Percentiles rank a stretch among this genome's conserved stretches.
These are phyloP conservation scores for Agrochola litura DNA, from an alignment of 2,888 invertebrate genomes.

Conservation along the genomic window DNA sequence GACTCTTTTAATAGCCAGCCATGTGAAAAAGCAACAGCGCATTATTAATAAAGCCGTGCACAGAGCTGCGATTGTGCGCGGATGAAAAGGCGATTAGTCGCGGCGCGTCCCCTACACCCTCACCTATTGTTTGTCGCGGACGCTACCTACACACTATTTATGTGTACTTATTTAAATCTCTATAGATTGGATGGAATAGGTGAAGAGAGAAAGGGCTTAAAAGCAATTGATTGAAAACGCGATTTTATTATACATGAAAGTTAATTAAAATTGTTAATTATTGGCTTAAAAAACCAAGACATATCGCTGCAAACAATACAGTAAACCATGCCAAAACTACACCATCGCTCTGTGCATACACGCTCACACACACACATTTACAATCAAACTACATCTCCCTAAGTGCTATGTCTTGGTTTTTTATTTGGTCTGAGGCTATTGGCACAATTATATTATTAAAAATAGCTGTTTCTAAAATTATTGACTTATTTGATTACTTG, in stretches of 20 bases:
- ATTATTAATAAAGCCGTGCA: constrained; percentile 84
- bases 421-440: not conserved
- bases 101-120: constrained; percentile 63
- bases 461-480: not conserved
- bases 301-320: too few species aligned
- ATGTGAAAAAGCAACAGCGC: constrained; percentile 73
- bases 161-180: constrained; percentile 75
- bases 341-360: too few species aligned
- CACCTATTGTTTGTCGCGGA: constrained; percentile 75
- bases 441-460: not conserved
- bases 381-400: too few species aligned
- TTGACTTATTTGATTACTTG: not conserved
- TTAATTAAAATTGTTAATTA: not conserved
- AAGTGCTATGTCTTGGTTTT: too few species aligned
- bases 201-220: constrained; percentile 40
- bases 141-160: constrained; percentile 74
- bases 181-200: constrained; percentile 57
- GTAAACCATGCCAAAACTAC: too few species aligned
- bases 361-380: too few species aligned
- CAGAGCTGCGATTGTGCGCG: constrained; percentile 75
- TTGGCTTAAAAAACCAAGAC: too few species aligned
- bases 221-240: constrained; percentile 2
- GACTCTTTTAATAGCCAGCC: constrained; percentile 67
- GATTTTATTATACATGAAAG: not conserved
- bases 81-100: constrained; percentile 70